phyloP scores from a whole-genome alignment of 2,797 vertebrate species.

The Micropoecilia bifurca region DNA sequence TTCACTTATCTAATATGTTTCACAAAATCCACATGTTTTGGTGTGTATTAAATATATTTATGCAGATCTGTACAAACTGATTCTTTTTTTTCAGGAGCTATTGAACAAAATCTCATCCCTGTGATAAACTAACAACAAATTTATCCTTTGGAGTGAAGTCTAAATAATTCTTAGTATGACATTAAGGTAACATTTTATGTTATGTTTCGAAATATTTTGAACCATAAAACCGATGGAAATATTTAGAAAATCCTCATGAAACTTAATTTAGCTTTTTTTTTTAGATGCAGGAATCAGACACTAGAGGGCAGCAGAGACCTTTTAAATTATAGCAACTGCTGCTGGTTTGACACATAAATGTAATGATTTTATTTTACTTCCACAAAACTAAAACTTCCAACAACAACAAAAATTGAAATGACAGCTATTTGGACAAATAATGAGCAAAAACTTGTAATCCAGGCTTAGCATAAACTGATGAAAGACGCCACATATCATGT shows the following conservation, averaged over 20 bases:
- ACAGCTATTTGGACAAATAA: neutral
- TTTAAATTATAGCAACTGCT: neutral
- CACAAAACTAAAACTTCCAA: neutral
- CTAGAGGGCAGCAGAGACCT: conserved; percentile 72
- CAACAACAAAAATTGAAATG: neutral
- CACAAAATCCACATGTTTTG: neutral
- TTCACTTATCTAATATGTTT: neutral
- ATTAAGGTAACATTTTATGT: neutral
- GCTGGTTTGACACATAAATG: neutral
- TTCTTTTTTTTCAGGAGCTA: neutral
- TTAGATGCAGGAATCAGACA: conserved; percentile 6
- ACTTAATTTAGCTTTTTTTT: no score
- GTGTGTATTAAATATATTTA: neutral
- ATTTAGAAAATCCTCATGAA: neutral
- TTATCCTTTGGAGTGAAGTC: neutral
- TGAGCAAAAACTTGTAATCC: neutral
- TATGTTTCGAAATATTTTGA: neutral
- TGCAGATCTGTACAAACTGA: neutral
- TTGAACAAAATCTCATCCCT: neutral
- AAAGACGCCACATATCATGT: neutral
- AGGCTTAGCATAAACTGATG: neutral
- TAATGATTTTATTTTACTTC: neutral
- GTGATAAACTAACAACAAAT: neutral
- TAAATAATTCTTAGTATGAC: neutral
- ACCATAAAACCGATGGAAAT: neutral